Percentiles rank a stretch among this genome's conserved stretches.
Evolutionary conservation across 2,888 invertebrate species (phyloP).

Genomic region (Gibbula magus): DNA sequence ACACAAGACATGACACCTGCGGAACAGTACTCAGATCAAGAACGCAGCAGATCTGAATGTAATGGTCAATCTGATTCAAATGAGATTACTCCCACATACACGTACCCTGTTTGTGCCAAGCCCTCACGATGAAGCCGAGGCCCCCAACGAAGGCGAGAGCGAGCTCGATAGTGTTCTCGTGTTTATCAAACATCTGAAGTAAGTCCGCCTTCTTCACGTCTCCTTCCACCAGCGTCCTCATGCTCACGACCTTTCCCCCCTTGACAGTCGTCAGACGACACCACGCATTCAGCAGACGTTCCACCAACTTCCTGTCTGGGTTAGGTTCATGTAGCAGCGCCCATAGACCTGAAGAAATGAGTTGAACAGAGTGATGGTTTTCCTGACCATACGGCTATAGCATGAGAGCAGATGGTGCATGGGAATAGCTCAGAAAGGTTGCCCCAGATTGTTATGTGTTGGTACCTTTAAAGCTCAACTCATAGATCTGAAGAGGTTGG

Average conservation of each 20-base stretch:
- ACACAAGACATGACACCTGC: too few species aligned
- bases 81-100: too few species aligned
- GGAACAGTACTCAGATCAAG: too few species aligned
- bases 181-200: conserved; percentile 56
- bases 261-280: conserved; percentile 51
- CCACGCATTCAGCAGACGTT: conserved; percentile 46
- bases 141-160: conserved; percentile 65
- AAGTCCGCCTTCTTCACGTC: conserved; percentile 59
- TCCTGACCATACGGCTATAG: not conserved
- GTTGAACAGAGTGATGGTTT: not conserved
- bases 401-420: not conserved
- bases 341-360: conserved; percentile 39
- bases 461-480: too few species aligned
- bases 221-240: conserved; percentile 53
- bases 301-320: conserved; percentile 52
- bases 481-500: too few species aligned
- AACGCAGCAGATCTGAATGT: too few species aligned
- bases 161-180: conserved; percentile 65
- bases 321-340: conserved; percentile 40
- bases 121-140: conserved; percentile 57
- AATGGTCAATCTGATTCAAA: too few species aligned
- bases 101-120: conserved; percentile 62
- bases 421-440: too few species aligned
- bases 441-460: too few species aligned
- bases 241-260: conserved; percentile 56